Base-by-base conservation (phyloP, 2,888 invertebrate genomes). In the Acanthococcus lagerstroemiae region DNA sequence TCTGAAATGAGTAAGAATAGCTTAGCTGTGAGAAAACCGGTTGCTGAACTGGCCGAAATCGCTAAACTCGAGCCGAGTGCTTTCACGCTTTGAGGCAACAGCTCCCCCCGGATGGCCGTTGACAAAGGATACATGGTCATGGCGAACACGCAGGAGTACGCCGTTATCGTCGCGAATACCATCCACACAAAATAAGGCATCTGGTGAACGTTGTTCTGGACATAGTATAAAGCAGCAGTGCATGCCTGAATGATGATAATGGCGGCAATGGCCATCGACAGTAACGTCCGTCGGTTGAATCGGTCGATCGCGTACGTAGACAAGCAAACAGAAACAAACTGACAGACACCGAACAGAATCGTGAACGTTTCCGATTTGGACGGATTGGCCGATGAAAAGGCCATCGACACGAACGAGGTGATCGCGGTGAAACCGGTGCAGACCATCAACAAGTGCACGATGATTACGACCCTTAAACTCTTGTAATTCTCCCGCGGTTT, bases 1-100 rank as follows among this genome's bases (percentile, higher is more conserved):
- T 56, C 50, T 12, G 66, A 48, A 3, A 57, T 45, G 4, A 50
- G 30, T 25, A 66, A 22, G 30, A 56, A 66, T 15, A 50, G 19
- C 48, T 57, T 56, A 27, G 46, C 30, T 1, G 46, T 30, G 17
- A 57, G 19, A 46, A 66, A 30, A n/a, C 55, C 57, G 26, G 30
- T 30, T 0, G 37, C 7, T 30, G 66, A 56, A 30, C 48, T 25
- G 1, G 46, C 56, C 19, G 57, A 21, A 5, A 66, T 30, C 21
- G 37, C 46, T 4, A 66, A 27, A 4, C 46, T 44, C 15, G 48
- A 56, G 26, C 66, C 66, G 1, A 56, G 9, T 9, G 21, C 48
- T 21, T 50, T 56, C 9, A 63, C 22, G 17, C 30, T 55, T 21
- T 52, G 24, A 5, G 63, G 63, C 4, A 63, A 54, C 24, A 63